These are phyloP conservation scores for Lepidostoma basale DNA, from an alignment of 1,140 invertebrate genomes.

Conservation along the genomic window DNA sequence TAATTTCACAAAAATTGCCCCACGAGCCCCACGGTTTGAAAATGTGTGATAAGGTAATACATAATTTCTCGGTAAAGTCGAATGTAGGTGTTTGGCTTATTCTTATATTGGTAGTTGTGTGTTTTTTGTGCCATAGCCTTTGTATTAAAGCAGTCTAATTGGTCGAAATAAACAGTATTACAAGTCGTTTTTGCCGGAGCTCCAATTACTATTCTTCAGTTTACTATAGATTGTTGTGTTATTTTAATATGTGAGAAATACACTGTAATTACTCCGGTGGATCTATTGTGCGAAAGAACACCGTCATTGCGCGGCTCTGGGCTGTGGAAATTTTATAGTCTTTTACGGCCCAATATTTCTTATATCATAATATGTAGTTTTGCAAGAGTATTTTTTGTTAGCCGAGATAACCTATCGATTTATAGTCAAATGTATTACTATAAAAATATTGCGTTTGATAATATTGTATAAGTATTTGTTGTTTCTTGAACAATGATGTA, in stretches of 20 bases:
- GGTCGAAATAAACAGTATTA: conserved; percentile 41
- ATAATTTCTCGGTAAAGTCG: not conserved
- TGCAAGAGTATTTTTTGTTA: too few species aligned
- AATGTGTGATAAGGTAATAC: too few species aligned
- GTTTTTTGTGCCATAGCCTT: not conserved
- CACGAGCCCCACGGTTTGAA: too few species aligned
- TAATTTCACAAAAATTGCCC: too few species aligned
- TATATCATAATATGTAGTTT: too few species aligned
- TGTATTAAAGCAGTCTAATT: conserved; percentile 36
- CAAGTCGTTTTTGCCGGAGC: conserved; percentile 21
- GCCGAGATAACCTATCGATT: too few species aligned
- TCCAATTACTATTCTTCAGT: conserved; percentile 32
- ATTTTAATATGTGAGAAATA: conserved; percentile 37
- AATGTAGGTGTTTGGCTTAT: conserved; percentile 9
- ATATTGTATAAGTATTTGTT: too few species aligned
- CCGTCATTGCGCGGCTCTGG: conserved; percentile 1
- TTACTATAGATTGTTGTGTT: conserved; percentile 33
- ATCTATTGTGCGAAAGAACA: conserved; percentile 10
- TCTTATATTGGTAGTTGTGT: conserved; percentile 26
- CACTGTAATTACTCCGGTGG: conserved; percentile 32
- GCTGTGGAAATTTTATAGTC: not conserved
- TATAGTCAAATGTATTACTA: too few species aligned
- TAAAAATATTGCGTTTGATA: too few species aligned
- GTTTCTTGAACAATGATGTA: too few species aligned
- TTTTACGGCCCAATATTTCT: too few species aligned